Conservation (phyloP, 2,113 vertebrate genomes). For the Serilophus lunatus region DNA sequence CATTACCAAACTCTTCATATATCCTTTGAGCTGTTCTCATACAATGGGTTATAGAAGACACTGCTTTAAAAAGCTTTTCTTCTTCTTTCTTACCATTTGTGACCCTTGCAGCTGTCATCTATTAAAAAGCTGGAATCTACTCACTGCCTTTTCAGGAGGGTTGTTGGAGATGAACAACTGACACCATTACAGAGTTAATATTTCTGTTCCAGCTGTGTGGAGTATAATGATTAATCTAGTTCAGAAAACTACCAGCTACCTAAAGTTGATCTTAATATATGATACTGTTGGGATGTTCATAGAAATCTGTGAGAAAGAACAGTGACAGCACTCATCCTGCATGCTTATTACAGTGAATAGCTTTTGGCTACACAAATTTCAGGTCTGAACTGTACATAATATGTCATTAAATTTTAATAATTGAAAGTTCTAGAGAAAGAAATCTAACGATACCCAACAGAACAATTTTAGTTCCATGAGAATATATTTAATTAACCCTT, state of each 20-base stretch:
- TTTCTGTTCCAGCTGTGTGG: neutral
- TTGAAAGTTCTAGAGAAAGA: neutral
- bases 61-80: neutral
- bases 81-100: neutral
- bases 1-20: neutral
- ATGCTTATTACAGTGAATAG: neutral
- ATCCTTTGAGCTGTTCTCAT: neutral
- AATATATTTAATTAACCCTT: constrained; percentile 67
- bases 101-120: neutral
- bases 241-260: neutral
- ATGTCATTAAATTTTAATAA: constrained; percentile 36
- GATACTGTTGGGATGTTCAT: neutral
- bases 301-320: neutral
- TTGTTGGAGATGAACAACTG: neutral
- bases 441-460: neutral
- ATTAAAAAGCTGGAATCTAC: neutral
- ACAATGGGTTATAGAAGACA: neutral
- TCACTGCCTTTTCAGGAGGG: neutral
- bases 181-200: neutral
- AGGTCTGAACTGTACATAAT: neutral
- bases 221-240: neutral
- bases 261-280: neutral
- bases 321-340: neutral
- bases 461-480: constrained; percentile 46
- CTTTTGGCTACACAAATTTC: neutral